Percentiles rank a stretch among this genome's conserved stretches.
Evolutionary conservation across 2,888 invertebrate species (phyloP).

Genomic region (Willowsia nigromaculata): DNA sequence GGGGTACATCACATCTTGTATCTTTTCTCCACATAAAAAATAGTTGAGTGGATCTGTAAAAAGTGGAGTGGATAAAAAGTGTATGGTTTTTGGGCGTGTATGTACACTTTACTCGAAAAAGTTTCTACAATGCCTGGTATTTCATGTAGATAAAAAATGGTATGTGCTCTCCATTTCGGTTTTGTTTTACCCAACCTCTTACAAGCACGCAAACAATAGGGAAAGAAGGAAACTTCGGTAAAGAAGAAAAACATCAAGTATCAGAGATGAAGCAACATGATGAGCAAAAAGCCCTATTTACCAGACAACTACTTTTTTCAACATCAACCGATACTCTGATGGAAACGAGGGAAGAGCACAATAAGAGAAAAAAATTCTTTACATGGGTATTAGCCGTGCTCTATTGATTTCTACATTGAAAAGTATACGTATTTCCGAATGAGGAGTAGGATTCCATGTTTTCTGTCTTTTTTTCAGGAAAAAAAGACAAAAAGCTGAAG

Average conservation of each 20-base stretch:
- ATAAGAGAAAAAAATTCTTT: not conserved
- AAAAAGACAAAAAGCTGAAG: not conserved
- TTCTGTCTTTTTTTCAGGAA: not conserved
- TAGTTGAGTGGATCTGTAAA: not conserved
- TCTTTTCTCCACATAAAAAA: not conserved
- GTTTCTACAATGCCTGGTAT: not conserved
- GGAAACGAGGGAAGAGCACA: not conserved
- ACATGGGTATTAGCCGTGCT: conserved; percentile 9
- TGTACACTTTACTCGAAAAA: not conserved
- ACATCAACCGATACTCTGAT: not conserved
- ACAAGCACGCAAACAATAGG: not conserved
- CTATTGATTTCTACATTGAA: not conserved
- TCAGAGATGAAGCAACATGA: not conserved
- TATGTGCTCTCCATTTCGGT: too few species aligned
- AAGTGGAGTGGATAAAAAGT: not conserved
- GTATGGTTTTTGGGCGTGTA: not conserved
- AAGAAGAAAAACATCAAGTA: not conserved
- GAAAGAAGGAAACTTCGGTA: not conserved
- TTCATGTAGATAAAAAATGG: too few species aligned
- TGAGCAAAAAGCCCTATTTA: not conserved
- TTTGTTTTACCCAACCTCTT: not conserved
- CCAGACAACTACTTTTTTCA: not conserved
- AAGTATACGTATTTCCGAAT: not conserved
- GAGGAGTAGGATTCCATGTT: not conserved
- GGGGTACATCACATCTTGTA: not conserved